Base-by-base conservation (phyloP, 2,888 invertebrate species). In the Gisinianus flammeolus region DNA sequence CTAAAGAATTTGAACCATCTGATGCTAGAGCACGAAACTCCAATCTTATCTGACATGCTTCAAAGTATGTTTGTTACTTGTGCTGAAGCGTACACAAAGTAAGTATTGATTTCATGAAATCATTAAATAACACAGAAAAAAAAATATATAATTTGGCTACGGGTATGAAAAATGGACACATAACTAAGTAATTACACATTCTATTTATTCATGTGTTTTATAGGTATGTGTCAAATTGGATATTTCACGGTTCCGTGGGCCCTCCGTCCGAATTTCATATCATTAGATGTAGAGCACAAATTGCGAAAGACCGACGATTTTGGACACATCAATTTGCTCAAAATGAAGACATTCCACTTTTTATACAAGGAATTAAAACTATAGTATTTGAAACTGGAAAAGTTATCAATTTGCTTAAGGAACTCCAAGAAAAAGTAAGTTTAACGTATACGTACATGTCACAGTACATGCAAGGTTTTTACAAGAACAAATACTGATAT, bases 191-290 rank as follows among this genome's bases (percentile, higher is more conserved):
- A n/a, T 28, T 22, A 58, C 19, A 62, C 6, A n/a, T 62, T 58
- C 54, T 54, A 22, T 64, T 33, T 62, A 24, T 62, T 26, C 24
- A 22, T 22, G 4, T 71, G 22, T 69, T 70, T 80, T 26, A 28
- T 26, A 84, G 84, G 44, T 83, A 83, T 70, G 81, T 85, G 10
- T 81, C 83, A 0, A 79, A 85, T 64, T 85, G 85, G 85, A 79
- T 81, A 31, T 85, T 83, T 74, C 76, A 82, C 33, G 85, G 85
- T 22, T 64, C 64, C 1, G 78, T 85, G 0, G 74, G 80, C 0
- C 70, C 76, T 12, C 31, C 79, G 6, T 71, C 78, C 8, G 83
- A 84, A 35, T 85, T 85, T 79, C 83, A 83, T 69, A 83, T 85
- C 31, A 73, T 79, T 77, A 79, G 70, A 54, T 33, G 33, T 24